Percentiles rank a stretch among this genome's conserved stretches.
Conservation (phyloP, 1,140 invertebrate species). For the Acromyrmex charruanus region DNA sequence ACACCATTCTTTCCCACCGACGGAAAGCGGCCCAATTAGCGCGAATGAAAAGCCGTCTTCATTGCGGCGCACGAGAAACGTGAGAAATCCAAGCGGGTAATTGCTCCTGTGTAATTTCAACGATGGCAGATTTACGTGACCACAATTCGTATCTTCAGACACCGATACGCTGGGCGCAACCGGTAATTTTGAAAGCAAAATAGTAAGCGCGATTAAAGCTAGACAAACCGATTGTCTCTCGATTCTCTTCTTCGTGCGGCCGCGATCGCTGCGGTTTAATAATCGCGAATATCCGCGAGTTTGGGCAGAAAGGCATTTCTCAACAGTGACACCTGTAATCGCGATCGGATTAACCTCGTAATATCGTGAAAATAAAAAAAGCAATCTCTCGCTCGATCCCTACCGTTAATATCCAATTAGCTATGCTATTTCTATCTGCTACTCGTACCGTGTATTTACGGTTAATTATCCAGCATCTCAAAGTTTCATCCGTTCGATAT, state of each 20-base stretch:
- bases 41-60: constrained; percentile 52
- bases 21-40: constrained; percentile 59
- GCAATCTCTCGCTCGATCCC: constrained; percentile 4
- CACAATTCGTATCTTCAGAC: constrained; percentile 47
- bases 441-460: constrained; percentile 14
- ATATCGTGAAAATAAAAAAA: constrained; percentile 23
- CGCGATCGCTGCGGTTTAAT: constrained; percentile 43
- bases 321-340: constrained; percentile 31
- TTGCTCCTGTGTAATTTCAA: constrained; percentile 53
- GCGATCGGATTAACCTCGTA: constrained; percentile 16
- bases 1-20: constrained; percentile 31
- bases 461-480: not conserved
- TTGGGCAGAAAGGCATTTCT: not conserved
- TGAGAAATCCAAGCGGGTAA: constrained; percentile 48
- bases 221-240: constrained; percentile 5
- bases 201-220: constrained; percentile 8
- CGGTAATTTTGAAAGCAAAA: constrained; percentile 46
- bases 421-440: not conserved
- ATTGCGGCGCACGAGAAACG: constrained; percentile 51
- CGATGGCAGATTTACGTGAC: constrained; percentile 48
- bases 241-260: not conserved
- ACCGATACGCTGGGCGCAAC: constrained; percentile 37
- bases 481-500: not conserved
- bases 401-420: constrained; percentile 25
- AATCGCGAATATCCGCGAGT: constrained; percentile 13